phyloP scores from a whole-genome alignment of 2,888 invertebrate species.

The Rotaria socialis region DNA sequence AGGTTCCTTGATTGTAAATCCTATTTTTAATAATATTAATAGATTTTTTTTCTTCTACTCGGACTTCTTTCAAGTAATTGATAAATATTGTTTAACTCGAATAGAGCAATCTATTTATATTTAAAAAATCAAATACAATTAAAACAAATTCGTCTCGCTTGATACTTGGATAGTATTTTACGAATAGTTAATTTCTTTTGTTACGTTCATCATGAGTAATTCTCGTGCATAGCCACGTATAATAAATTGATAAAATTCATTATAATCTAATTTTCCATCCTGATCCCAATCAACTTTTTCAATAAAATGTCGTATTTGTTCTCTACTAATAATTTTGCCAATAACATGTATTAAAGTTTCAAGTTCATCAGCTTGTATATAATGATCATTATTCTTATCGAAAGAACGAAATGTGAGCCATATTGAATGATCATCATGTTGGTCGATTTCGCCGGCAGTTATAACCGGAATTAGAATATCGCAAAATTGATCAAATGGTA shows the following conservation, averaged over 20 bases:
- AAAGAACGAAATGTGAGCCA: slow-evolving; percentile 17
- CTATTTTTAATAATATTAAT: no score
- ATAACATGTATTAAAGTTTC: not conserved
- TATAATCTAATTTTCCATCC: not conserved
- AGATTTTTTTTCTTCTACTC: no score
- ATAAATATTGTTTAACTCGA: no score
- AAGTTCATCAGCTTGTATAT: not conserved
- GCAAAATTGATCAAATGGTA: slow-evolving; percentile 25
- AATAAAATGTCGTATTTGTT: not conserved
- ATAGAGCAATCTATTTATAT: no score
- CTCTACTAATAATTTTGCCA: not conserved
- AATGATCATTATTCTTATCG: not conserved
- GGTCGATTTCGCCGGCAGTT: not conserved
- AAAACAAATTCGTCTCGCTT: not conserved
- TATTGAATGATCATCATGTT: slow-evolving; percentile 5
- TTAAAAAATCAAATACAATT: no score
- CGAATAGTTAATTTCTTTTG: not conserved
- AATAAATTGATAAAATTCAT: not conserved
- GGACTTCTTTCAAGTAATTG: no score
- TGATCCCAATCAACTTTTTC: not conserved
- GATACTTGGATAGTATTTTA: not conserved
- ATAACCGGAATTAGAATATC: slow-evolving; percentile 23
- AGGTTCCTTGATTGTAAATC: no score
- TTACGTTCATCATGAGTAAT: not conserved
- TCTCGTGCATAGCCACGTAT: not conserved